These are phyloP conservation scores for Sigmodon hispidus DNA, from an alignment of 2,113 vertebrate species.

Conservation along the genomic window DNA sequence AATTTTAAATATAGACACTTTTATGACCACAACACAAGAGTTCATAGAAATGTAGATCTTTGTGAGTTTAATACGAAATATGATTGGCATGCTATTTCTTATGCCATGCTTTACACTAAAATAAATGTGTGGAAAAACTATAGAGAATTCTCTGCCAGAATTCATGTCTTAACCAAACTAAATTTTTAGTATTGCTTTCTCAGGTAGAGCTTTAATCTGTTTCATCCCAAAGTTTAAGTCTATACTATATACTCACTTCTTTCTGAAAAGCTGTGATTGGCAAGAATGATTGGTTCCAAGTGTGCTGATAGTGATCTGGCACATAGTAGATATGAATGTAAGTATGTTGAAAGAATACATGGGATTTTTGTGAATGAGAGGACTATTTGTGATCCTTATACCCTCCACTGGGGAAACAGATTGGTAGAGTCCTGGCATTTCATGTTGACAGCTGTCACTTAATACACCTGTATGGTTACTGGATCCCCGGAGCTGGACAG, in stretches of 20 bases:
- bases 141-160: conserved; percentile 41
- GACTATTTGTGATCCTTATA: conserved; percentile 53
- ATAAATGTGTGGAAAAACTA: not conserved
- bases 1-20: conserved; percentile 21
- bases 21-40: not conserved
- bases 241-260: not conserved
- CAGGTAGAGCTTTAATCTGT: not conserved
- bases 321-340: not conserved
- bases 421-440: conserved; percentile 68
- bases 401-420: conserved; percentile 60
- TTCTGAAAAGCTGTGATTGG: not conserved
- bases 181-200: not conserved
- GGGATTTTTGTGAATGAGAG: conserved; percentile 45
- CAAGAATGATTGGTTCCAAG: not conserved
- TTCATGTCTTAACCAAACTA: not conserved
- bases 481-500: conserved; percentile 33
- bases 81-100: not conserved
- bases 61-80: conserved; percentile 19
- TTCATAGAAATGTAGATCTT: conserved; percentile 31
- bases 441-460: conserved; percentile 54
- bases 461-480: conserved; percentile 57
- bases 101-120: conserved; percentile 13
- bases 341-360: conserved; percentile 16
- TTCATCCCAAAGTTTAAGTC: not conserved
- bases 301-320: not conserved